phyloP scores from a whole-genome alignment of 1,140 invertebrate species.

The Meloidogyne exigua region DNA sequence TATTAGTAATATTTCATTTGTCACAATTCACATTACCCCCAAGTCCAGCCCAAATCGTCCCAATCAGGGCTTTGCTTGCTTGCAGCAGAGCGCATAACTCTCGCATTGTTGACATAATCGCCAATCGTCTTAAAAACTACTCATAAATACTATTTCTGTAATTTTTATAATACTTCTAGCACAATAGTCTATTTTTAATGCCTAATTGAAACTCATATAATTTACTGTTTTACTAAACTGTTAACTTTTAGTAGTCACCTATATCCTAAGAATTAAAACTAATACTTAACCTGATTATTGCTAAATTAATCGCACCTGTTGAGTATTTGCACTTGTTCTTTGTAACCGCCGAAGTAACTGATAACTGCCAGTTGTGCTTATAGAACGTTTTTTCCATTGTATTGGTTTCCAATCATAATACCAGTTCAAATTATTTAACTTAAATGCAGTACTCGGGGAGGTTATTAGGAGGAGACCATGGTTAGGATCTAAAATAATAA shows the following conservation, averaged over 20 bases:
- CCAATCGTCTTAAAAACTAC: background rate
- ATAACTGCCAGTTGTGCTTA: background rate
- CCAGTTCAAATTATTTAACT: background rate
- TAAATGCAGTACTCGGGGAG: background rate
- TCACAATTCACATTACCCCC: slow-evolving; percentile 35
- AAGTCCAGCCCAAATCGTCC: slow-evolving; percentile 51
- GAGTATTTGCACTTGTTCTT: background rate
- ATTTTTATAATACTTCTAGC: too few relatives aligned
- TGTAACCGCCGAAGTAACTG: background rate
- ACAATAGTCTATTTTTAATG: too few relatives aligned
- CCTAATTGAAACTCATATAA: too few relatives aligned
- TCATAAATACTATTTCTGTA: too few relatives aligned
- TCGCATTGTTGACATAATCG: background rate
- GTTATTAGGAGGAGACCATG: background rate
- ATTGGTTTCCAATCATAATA: background rate
- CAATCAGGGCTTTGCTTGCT: slow-evolving; percentile 47
- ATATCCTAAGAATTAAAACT: too few relatives aligned
- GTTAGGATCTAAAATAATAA: background rate
- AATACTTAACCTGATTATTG: too few relatives aligned
- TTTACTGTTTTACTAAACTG: too few relatives aligned
- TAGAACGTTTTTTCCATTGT: background rate
- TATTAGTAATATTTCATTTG: background rate
- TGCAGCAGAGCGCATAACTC: slow-evolving; percentile 18
- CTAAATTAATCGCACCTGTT: too few relatives aligned
- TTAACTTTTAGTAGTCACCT: too few relatives aligned